Conservation (phyloP, 2,888 invertebrate genomes). For the Hermaeophaga mercurialis region DNA sequence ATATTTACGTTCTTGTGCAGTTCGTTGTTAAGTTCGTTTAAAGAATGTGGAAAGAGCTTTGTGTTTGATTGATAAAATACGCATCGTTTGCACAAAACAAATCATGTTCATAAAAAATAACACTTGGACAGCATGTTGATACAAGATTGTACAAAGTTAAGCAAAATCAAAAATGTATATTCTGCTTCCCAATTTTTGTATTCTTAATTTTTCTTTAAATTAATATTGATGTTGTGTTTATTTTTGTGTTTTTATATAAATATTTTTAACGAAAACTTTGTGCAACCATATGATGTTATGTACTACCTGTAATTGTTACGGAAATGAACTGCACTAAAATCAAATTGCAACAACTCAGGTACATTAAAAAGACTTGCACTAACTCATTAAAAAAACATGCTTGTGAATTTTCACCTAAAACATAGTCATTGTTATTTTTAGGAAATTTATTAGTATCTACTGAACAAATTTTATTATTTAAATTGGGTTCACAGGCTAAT, state of each 20-base stretch:
- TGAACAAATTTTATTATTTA: too few species aligned
- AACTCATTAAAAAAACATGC: constrained; percentile 8
- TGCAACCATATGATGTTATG: constrained; percentile 13
- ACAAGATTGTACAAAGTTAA: constrained; percentile 23
- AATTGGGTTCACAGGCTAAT: too few species aligned
- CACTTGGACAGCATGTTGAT: constrained; percentile 16
- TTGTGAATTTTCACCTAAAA: constrained; percentile 1
- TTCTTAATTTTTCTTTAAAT: too few species aligned
- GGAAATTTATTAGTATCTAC: too few species aligned
- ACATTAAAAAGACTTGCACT: constrained; percentile 3
- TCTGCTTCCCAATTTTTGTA: too few species aligned
- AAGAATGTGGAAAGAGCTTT: constrained; percentile 17
- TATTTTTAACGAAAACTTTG: constrained; percentile 10
- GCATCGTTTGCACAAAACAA: constrained; percentile 18
- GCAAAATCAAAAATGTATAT: too few species aligned
- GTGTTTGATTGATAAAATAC: constrained; percentile 4
- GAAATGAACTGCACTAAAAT: constrained; percentile 16
- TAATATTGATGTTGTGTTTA: too few species aligned
- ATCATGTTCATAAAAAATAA: constrained; percentile 6
- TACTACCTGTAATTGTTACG: constrained; percentile 8
- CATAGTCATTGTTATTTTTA: neutral
- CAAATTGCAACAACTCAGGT: constrained; percentile 5
- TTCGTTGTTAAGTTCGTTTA: constrained; percentile 7
- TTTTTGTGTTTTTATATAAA: too few species aligned
- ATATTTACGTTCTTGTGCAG: constrained; percentile 4